phyloP scores from a whole-genome alignment of 2,797 vertebrate species.

The Mus spretus region DNA sequence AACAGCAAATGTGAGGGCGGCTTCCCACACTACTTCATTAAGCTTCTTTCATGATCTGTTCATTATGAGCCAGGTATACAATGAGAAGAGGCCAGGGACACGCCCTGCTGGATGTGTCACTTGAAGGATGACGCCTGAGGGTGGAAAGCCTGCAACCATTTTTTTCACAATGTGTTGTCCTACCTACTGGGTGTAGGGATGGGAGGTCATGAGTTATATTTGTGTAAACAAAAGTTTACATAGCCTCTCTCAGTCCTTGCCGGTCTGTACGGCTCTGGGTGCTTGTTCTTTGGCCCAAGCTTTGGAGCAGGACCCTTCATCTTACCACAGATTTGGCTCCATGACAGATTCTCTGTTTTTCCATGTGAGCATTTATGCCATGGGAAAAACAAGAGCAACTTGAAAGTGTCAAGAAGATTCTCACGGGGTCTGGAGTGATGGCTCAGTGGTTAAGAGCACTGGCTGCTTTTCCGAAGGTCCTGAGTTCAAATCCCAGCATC shows the following conservation, averaged over 20 bases:
- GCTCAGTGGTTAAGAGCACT: too few species aligned
- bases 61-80: fast-evolving
- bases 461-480: too few species aligned
- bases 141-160: neutral
- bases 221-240: neutral
- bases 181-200: neutral
- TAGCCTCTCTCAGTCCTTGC: neutral
- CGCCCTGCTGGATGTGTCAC: neutral
- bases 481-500: too few species aligned
- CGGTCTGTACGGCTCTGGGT: neutral
- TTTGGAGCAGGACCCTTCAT: neutral
- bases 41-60: neutral
- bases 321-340: neutral
- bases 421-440: neutral
- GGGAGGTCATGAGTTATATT: neutral
- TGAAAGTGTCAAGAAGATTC: neutral
- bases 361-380: neutral
- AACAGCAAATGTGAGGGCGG: too few species aligned
- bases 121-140: too few species aligned
- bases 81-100: neutral
- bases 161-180: neutral
- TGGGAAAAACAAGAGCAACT: neutral
- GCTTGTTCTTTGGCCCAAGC: neutral
- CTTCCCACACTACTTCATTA: too few species aligned
- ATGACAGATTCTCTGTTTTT: neutral